Conservation (phyloP, 1,140 invertebrate genomes). For the Cyrtorhinus lividipennis region DNA sequence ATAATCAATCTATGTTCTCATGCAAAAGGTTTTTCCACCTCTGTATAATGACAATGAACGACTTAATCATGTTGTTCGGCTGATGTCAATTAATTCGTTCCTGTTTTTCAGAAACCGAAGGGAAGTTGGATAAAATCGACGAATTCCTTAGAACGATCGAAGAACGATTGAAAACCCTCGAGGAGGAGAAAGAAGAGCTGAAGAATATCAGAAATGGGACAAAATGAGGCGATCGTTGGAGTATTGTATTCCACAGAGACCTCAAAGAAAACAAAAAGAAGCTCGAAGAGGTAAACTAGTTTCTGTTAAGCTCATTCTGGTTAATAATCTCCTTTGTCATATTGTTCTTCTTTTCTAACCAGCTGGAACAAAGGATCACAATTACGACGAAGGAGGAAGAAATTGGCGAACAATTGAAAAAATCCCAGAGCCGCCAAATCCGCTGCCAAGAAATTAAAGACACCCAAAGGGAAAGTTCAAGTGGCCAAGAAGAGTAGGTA, state of each 20-base stretch:
- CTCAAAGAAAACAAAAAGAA: slow-evolving; percentile 88
- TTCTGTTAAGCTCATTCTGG: no score
- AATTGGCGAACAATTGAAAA: slow-evolving; percentile 67
- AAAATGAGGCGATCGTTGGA: slow-evolving; percentile 87
- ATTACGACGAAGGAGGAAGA: slow-evolving; percentile 79
- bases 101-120: slow-evolving; percentile 76
- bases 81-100: no score
- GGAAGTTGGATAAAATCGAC: slow-evolving; percentile 95
- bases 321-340: no score
- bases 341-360: no score
- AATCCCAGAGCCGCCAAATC: slow-evolving; percentile 79
- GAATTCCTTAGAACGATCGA: slow-evolving; percentile 96
- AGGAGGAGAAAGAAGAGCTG: slow-evolving; percentile 97
- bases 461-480: slow-evolving; percentile 76
- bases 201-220: slow-evolving; percentile 99
- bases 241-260: slow-evolving; percentile 96
- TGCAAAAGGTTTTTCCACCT: no score
- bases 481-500: slow-evolving; percentile 72
- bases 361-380: slow-evolving; percentile 70
- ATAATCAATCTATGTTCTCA: no score
- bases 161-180: slow-evolving; percentile 85
- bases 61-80: no score
- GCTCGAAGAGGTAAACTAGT: slow-evolving; percentile 71
- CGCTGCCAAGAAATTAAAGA: slow-evolving; percentile 66
- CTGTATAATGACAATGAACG: no score